Conservation (phyloP, 2,888 invertebrate species). For the Parapristionchus giblindavisi region DNA sequence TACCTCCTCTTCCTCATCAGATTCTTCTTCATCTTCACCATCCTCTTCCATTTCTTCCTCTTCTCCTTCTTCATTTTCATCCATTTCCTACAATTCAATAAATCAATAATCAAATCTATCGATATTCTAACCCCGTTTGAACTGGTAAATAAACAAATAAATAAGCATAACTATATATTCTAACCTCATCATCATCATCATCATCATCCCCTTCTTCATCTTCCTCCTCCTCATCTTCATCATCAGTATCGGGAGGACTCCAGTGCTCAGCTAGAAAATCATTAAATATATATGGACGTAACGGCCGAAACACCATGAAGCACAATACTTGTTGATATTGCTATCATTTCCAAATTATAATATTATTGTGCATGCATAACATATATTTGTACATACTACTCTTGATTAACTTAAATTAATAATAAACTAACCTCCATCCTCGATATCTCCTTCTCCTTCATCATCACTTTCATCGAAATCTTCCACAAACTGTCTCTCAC, state of each 20-base stretch:
- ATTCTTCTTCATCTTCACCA: constrained; percentile 43
- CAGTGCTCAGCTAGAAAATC: constrained; percentile 44
- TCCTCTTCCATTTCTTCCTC: constrained; percentile 46
- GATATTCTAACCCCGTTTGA: too few relatives aligned
- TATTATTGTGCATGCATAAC: background rate
- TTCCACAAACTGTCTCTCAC: constrained; percentile 64
- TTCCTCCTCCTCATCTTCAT: constrained; percentile 49
- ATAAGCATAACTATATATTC: background rate
- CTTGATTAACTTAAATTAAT: background rate
- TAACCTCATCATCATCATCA: constrained; percentile 43
- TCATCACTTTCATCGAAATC: constrained; percentile 69
- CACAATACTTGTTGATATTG: too few relatives aligned
- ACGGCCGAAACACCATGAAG: too few relatives aligned
- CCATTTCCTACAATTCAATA: constrained; percentile 18
- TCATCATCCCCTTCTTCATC: constrained; percentile 42
- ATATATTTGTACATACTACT: background rate
- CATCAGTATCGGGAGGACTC: constrained; percentile 59
- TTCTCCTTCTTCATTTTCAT: constrained; percentile 44
- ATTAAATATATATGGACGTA: background rate
- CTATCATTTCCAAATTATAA: too few relatives aligned
- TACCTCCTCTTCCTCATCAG: constrained; percentile 44
- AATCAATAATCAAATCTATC: too few relatives aligned
- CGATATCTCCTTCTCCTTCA: constrained; percentile 59
- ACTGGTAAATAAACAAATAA: too few relatives aligned
- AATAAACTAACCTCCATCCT: constrained; percentile 47